Percentiles rank a stretch among this genome's conserved stretches.
Evolutionary conservation across 2,797 vertebrate species (phyloP).

Genomic region (Phoeniculus purpureus): DNA sequence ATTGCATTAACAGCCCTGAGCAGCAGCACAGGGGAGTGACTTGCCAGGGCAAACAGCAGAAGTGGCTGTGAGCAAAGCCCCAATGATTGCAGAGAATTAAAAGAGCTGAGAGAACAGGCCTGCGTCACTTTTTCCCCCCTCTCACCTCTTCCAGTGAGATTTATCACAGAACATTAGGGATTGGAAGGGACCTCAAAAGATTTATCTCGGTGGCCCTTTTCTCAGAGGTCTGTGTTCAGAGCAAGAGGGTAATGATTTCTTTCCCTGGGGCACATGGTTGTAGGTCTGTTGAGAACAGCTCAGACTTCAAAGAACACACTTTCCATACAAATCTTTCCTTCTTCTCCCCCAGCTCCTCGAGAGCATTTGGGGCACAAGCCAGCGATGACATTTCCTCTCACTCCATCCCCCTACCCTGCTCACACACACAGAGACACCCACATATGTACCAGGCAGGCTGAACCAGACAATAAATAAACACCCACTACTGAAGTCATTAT

Average conservation of each 20-base stretch:
- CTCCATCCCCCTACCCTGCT: constrained; percentile 26
- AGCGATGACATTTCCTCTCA: constrained; percentile 50
- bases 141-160: neutral
- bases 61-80: neutral
- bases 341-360: neutral
- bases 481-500: constrained; percentile 74
- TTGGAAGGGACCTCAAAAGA: too few species aligned
- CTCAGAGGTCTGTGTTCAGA: neutral
- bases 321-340: constrained; percentile 29
- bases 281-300: constrained; percentile 5
- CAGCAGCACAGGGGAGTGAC: neutral
- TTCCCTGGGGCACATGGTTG: neutral
- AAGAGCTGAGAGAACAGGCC: neutral
- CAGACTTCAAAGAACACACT: neutral
- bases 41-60: constrained; percentile 18
- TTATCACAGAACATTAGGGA: neutral
- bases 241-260: neutral
- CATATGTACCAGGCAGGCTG: constrained; percentile 65
- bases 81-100: neutral
- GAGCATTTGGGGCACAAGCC: neutral
- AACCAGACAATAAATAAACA: constrained; percentile 75
- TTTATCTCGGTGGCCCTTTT: neutral
- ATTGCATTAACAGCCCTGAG: neutral
- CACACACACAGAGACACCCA: constrained; percentile 65
- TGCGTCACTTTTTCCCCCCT: neutral